Evolutionary conservation across 2,888 invertebrate species (phyloP), one percentile per base, ranked within the genome.

Genomic region (Aelia acuminata): DNA sequence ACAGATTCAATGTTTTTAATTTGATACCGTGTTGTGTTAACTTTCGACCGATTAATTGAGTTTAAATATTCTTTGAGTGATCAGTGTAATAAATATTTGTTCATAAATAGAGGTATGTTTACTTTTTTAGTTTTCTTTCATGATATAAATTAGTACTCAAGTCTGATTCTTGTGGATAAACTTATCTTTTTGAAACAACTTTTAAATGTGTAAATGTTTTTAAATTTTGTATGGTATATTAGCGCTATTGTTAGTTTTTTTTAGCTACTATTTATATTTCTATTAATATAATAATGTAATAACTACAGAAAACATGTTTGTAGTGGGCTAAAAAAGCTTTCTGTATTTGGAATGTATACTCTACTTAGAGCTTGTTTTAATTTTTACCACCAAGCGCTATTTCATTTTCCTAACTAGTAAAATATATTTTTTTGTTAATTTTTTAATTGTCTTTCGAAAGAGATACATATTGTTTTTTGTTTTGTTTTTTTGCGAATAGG

Each of bases 1-100:
- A 80, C 80, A 43, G n/a, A 43, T 80, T n/a, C n/a, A 80, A 13
- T 80, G 80, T 80, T 80, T 80, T 80, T 80, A 43, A 80, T 80
- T 80, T 80, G 80, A 80, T 43, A 80, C 43, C 43, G 43, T 80
- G 80, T 80, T 70, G 63, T 70, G 63, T 35, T 80, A 8, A n/a
- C n/a, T 20, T 75, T 80, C n/a, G 11, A 43, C 10, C 15, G 39
- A 80, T n/a, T 80, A 43, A 47, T 80, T 80, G 13, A 80, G 11
- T 11, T 20, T 18, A 35, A 70, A 31, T 70, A 70, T 2, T 20
- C 20, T 35, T 31, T 70, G 63, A 70, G 7, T 35, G 18, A 70
- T 70, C 35, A 35, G 31, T 70, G 18, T 20, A 13, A 70, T 70
- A 35, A 18, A 35, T 20, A 31, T 35, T 18, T 70, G 18, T 20